Evolutionary conservation across 2,888 invertebrate species (phyloP), one percentile per base, ranked within the genome.

Genomic region (Parnassius smintheus): DNA sequence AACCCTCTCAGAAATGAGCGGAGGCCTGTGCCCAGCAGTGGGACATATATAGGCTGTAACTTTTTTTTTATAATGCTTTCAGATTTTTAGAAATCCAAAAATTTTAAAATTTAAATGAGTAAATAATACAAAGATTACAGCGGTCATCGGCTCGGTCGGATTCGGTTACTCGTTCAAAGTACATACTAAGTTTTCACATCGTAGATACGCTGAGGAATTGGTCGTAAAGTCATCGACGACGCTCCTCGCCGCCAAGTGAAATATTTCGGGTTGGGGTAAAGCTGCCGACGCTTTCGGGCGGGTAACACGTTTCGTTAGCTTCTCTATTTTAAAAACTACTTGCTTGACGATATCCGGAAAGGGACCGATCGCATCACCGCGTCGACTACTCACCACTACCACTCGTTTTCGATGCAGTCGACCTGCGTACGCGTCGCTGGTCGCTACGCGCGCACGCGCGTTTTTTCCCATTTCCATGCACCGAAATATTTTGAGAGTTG

Each of bases 311-410:
- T 88, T 86, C 88, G 89, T 88, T 89, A 84, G 86, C 82, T 89
- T 88, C 90, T 89, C 87, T 91, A 90, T 89, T 91, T 88, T 86
- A 89, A 88, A 90, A 89, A 86, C 85, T 83, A 86, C 87, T 87
- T 86, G 82, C 80, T 84, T 79, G 78, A 79, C 86, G 87, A 87
- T 91, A 91, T 90, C 90, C 88, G 90, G 90, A 85, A 90, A 91
- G 91, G 90, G 91, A 81, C 82, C 72, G 69, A 69, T 71, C 63
- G 52, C 59, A 59, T 46, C 59, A 45, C 55, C 62, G 63, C 59
- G 51, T 49, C 54, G 54, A 71, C 75, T 66, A 72, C 73, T 73
- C 63, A 79, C 81, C 77, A 81, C 84, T 82, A 85, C 84, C 85
- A 82, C 84, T 86, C 83, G 82, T 82, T 85, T 85, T 86, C 83